Base-by-base conservation (phyloP, 2,113 vertebrate genomes). In the Propithecus coquereli region DNA sequence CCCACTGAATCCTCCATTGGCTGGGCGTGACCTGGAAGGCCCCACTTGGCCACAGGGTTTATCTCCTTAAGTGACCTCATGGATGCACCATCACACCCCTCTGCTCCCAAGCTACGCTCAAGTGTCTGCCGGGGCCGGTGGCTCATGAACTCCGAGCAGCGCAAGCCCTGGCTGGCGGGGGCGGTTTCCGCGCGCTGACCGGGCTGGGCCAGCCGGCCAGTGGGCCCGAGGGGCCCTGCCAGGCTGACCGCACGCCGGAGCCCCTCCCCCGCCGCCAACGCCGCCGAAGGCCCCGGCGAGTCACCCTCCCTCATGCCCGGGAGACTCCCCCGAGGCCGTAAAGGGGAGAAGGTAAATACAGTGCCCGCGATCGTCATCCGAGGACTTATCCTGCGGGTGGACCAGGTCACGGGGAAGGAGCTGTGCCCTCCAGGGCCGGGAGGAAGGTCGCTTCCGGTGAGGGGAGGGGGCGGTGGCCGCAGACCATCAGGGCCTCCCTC, bases 381-480 rank as follows among this genome's bases (percentile, higher is more conserved):
- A 6, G 40, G n/a, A 47, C n/a, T 98, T 0, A 0, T 45, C 27
- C 84, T 79, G 87, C 82, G 22, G 70, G 59, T 94, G 1, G 2
- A 0, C 34, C 63, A 1, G 17, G 81, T 22, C 87, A 25, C 97
- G 47, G 61, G 65, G 1, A 0, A 71, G 0, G 32, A 84, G 47
- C 91, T 98, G 93, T 63, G 92, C 77, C 74, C 40, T 20, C 59
- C 13, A 9, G 0, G 0, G 25, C 0, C 0, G 0, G 23, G 3
- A 50, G 0, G 74, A 57, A 4, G 30, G 45, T 5, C 0, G 22
- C 57, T 20, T 47, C 37, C 25, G 25, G 5, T 32, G 32, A 79
- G 30, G 45, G 23, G 54, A 17, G 40, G n/a, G 63, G 16, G 4
- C 40, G 23, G 9, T 9, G 59, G 27, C 5, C 63, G 0, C 0